Conservation (phyloP, 2,113 vertebrate species). For the Heloderma charlesbogerti region DNA sequence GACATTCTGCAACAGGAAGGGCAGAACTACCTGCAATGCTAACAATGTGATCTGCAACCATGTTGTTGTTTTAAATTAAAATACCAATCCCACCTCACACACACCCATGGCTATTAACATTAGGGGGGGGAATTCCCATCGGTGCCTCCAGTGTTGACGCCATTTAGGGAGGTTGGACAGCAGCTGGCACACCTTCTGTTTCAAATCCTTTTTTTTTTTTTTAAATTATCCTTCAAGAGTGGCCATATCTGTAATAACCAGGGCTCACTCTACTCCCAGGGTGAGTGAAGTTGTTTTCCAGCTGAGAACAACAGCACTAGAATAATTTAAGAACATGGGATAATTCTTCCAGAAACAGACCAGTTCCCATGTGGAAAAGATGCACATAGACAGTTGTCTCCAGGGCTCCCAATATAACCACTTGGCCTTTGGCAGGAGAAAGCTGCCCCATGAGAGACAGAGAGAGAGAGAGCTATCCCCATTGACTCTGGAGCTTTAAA, state of each 20-base stretch:
- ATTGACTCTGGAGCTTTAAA: not conserved
- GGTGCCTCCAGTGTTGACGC: not conserved
- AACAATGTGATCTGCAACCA: too few relatives aligned
- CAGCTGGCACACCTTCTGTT: not conserved
- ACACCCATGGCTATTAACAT: too few relatives aligned
- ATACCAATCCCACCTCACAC: too few relatives aligned
- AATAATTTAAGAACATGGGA: not conserved
- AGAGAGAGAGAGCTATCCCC: not conserved
- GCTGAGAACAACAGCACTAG: not conserved
- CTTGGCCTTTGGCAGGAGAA: not conserved
- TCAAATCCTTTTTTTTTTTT: not conserved
- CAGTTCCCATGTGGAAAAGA: not conserved
- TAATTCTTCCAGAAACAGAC: not conserved
- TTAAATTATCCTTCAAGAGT: too few relatives aligned
- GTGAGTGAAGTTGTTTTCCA: not conserved
- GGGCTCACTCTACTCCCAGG: not conserved
- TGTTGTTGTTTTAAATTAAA: too few relatives aligned
- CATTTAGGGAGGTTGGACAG: not conserved
- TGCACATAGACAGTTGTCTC: not conserved
- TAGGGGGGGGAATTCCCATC: too few relatives aligned
- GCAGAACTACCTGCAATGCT: too few relatives aligned
- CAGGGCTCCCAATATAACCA: not conserved
- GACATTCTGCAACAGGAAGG: not conserved
- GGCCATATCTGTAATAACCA: not conserved
- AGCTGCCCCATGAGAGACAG: not conserved